These are phyloP conservation scores for Meles meles DNA, from an alignment of 2,113 vertebrate genomes.

Conservation along the genomic window DNA sequence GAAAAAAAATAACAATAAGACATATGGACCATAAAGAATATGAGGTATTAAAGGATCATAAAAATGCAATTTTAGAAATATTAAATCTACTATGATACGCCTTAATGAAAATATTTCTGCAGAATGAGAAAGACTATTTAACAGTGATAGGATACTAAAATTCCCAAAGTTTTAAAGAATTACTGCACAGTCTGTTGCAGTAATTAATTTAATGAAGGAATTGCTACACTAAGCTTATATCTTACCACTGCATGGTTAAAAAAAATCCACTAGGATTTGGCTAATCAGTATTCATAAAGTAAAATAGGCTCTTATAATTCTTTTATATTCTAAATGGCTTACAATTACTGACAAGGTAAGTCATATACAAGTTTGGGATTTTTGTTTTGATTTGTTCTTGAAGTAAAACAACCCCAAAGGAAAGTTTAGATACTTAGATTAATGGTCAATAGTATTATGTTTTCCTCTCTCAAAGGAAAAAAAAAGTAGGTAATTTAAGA, in stretches of 20 bases:
- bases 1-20: not conserved
- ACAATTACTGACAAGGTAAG: conserved; percentile 20
- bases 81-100: not conserved
- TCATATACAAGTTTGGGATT: not conserved
- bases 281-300: conserved; percentile 79
- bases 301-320: conserved; percentile 77
- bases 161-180: conserved; percentile 78
- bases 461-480: not conserved
- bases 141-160: conserved; percentile 65
- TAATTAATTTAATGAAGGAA: conserved; percentile 80
- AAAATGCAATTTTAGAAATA: not conserved
- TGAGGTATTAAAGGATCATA: not conserved
- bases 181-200: conserved; percentile 80
- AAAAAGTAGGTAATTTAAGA: not conserved
- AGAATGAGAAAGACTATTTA: conserved; percentile 71
- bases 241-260: conserved; percentile 72
- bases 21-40: not conserved
- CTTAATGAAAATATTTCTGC: not conserved
- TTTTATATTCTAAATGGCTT: conserved; percentile 51
- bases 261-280: conserved; percentile 75
- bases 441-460: not conserved
- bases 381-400: not conserved
- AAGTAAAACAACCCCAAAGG: not conserved
- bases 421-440: not conserved
- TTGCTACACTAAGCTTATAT: conserved; percentile 79